phyloP scores from a whole-genome alignment of 2,797 vertebrate genomes.

The Megalops cyprinoides region DNA sequence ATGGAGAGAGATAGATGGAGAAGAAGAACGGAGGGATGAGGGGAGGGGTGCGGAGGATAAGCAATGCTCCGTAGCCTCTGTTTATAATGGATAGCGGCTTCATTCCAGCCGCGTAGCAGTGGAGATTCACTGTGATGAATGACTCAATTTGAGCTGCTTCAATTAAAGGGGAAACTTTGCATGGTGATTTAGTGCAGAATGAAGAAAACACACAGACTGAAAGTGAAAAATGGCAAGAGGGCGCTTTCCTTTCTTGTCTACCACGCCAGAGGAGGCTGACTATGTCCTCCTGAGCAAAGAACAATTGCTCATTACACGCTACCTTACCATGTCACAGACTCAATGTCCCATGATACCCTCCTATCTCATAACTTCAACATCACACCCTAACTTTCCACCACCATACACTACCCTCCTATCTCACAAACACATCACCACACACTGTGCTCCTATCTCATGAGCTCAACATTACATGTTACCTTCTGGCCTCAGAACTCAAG shows the following conservation, averaged over 20 bases:
- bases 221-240: neutral
- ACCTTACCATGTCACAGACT: neutral
- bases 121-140: conserved; percentile 51
- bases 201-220: conserved; percentile 11
- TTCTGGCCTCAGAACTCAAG: no score
- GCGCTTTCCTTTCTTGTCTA: neutral
- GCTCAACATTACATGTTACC: no score
- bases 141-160: conserved; percentile 48
- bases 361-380: neutral
- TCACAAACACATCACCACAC: neutral
- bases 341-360: neutral
- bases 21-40: neutral
- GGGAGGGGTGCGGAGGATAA: conserved; percentile 32
- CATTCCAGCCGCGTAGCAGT: conserved; percentile 33
- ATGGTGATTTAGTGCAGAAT: conserved; percentile 36
- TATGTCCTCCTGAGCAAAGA: conserved; percentile 1
- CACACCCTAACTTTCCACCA: no score
- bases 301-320: neutral
- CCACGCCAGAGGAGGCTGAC: neutral
- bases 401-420: neutral
- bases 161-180: conserved; percentile 45
- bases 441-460: neutral
- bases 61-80: conserved; percentile 29
- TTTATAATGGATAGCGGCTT: conserved; percentile 52
- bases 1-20: conserved; percentile 7